Conservation (phyloP, 2,797 vertebrate genomes). For the Okamejei kenojei region DNA sequence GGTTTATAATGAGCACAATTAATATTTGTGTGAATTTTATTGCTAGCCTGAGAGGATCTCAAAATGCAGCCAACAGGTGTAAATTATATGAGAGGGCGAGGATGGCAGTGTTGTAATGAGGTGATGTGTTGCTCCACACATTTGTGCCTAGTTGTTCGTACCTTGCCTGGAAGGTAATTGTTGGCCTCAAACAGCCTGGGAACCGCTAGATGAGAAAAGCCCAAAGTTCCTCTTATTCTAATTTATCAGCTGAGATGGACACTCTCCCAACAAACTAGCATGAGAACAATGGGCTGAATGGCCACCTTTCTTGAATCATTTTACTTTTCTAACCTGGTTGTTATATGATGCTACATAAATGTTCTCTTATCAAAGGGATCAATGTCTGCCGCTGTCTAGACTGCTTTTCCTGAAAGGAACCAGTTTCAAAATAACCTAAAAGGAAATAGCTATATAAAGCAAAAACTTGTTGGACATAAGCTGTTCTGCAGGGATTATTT, state of each 20-base stretch:
- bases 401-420: too few relatives aligned
- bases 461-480: too few relatives aligned
- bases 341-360: too few relatives aligned
- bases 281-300: background rate
- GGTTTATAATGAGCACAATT: conserved; percentile 35
- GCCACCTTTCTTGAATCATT: too few relatives aligned
- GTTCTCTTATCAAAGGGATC: too few relatives aligned
- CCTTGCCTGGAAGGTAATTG: background rate
- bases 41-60: background rate
- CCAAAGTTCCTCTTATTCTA: background rate
- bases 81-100: background rate
- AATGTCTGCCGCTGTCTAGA: too few relatives aligned
- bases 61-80: conserved; percentile 3
- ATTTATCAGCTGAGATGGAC: background rate
- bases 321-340: too few relatives aligned
- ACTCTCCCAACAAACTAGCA: background rate
- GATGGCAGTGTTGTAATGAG: conserved; percentile 9
- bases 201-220: background rate
- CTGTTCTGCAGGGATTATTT: too few relatives aligned
- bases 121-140: background rate
- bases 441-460: too few relatives aligned
- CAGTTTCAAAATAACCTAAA: too few relatives aligned
- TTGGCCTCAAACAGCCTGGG: background rate
- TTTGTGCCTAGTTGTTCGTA: background rate
- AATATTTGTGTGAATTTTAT: conserved; percentile 32